Evolutionary conservation across 1,140 invertebrate genomes (phyloP), one percentile per base, ranked within the genome.

Genomic region (Lepidurus apus): DNA sequence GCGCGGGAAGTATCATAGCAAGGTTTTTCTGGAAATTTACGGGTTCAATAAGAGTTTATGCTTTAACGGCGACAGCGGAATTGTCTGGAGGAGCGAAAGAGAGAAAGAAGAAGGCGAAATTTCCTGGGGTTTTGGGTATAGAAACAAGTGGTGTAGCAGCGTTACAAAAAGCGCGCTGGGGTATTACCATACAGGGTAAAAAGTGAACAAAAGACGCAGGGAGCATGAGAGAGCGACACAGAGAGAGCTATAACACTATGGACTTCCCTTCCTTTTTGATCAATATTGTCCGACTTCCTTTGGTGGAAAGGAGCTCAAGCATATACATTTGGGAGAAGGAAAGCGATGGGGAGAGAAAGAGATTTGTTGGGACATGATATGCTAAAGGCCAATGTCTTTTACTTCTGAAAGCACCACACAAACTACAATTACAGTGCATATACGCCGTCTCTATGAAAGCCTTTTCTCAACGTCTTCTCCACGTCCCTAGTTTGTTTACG

Each of bases 211-310:
- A 65, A 65, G 53, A 65, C 53, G 53, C 53, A 65, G 53, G 53
- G 53, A 65, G 53, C 53, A 65, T 65, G 3, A 17, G 53, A 65
- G 53, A 21, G 53, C 21, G 53, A 13, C 53, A 65, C 53, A 65
- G 53, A 65, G 34, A 34, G 21, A 65, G 53, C 53, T 17, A 65
- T 65, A 65, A 65, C 53, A 65, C 53, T 65, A 21, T 13, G 21
- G 53, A 65, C 53, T 65, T 65, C 53, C 53, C 53, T 65, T 65
- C 53, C 53, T 65, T 65, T 65, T 65, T 65, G 53, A 65, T 65
- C 53, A 65, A 65, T 65, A 65, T 65, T 65, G 53, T 65, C 13
- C 17, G 53, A 65, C 53, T 65, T 65, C 53, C 53, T 65, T 17
- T 65, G 8, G 53, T 13, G 17, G 17, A 21, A 65, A 65, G 53